These are phyloP conservation scores for Chlorops oryzae DNA, from an alignment of 1,140 invertebrate species.

Conservation along the genomic window DNA sequence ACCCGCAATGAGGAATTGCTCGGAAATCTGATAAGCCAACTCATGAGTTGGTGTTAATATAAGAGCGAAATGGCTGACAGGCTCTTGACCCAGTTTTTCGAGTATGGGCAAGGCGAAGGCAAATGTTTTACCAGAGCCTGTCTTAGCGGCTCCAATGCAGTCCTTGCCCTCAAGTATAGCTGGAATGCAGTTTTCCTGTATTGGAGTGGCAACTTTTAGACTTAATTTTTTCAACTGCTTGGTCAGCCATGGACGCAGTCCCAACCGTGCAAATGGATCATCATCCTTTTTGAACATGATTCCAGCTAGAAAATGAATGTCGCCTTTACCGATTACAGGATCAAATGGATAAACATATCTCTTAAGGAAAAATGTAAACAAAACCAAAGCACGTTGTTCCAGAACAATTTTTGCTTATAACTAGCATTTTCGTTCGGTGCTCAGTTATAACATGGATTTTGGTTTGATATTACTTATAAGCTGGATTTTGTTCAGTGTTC, in stretches of 20 bases:
- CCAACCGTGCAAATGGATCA: conserved; percentile 35
- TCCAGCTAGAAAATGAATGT: too few species aligned
- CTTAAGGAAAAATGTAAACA: conserved; percentile 2
- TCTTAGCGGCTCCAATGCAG: conserved; percentile 93
- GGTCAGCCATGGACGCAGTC: conserved; percentile 36
- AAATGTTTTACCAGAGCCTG: conserved; percentile 96
- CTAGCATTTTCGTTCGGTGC: too few species aligned
- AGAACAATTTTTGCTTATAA: too few species aligned
- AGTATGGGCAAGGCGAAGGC: conserved; percentile 94
- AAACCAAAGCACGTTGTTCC: too few species aligned
- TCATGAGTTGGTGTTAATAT: conserved; percentile 94
- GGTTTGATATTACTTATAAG: too few species aligned
- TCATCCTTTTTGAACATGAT: conserved; percentile 15
- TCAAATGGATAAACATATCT: background rate
- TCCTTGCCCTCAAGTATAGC: conserved; percentile 75
- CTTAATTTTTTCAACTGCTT: conserved; percentile 54
- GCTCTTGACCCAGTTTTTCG: conserved; percentile 84
- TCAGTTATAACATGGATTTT: too few species aligned
- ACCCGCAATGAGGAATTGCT: conserved; percentile 85
- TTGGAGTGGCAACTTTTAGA: conserved; percentile 74
- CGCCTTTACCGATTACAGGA: too few species aligned
- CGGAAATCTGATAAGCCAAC: conserved; percentile 85
- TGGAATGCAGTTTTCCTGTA: conserved; percentile 77
- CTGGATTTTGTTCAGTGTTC: too few species aligned
- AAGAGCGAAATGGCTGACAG: conserved; percentile 92